These are phyloP conservation scores for Pundamilia nyererei DNA, from an alignment of 2,113 vertebrate genomes.

Conservation along the genomic window DNA sequence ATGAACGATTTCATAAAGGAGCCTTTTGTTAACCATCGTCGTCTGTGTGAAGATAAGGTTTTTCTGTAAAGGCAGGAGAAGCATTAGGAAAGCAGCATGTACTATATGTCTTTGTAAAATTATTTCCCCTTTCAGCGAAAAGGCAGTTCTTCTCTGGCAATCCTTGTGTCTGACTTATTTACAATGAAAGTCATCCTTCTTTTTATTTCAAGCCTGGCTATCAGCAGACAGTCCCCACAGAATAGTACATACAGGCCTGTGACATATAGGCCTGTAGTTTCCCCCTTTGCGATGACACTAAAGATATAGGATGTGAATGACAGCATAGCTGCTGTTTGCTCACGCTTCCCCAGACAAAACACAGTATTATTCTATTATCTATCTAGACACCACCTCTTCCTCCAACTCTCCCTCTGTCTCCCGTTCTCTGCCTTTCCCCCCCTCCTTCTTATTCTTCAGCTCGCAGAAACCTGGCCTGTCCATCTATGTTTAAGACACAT, in stretches of 20 bases:
- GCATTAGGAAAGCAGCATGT: slow-evolving; percentile 23
- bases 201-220: slow-evolving; percentile 49
- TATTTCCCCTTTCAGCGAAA: slow-evolving; percentile 44
- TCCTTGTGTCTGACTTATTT: slow-evolving; percentile 55
- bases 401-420: not conserved
- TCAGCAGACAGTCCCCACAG: slow-evolving; percentile 83
- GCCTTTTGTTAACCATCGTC: slow-evolving; percentile 50
- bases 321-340: slow-evolving; percentile 88
- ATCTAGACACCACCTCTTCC: slow-evolving; percentile 80
- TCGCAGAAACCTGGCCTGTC: slow-evolving; percentile 80
- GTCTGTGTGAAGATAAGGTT: slow-evolving; percentile 53
- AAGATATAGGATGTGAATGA: slow-evolving; percentile 95
- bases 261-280: slow-evolving; percentile 95
- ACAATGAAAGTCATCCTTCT: slow-evolving; percentile 59
- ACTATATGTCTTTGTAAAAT: slow-evolving; percentile 55
- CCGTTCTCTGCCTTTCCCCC: not conserved
- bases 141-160: slow-evolving; percentile 9
- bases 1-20: slow-evolving; percentile 62
- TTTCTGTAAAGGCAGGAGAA: slow-evolving; percentile 27
- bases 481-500: slow-evolving; percentile 98
- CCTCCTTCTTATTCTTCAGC: slow-evolving; percentile 29
- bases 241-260: slow-evolving; percentile 85
- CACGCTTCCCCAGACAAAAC: slow-evolving; percentile 93
- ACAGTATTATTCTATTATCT: slow-evolving; percentile 99
- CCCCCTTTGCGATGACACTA: slow-evolving; percentile 90